Evolutionary conservation across 1,140 invertebrate genomes (phyloP).

Genomic region (Pogonognathellus flavescens): DNA sequence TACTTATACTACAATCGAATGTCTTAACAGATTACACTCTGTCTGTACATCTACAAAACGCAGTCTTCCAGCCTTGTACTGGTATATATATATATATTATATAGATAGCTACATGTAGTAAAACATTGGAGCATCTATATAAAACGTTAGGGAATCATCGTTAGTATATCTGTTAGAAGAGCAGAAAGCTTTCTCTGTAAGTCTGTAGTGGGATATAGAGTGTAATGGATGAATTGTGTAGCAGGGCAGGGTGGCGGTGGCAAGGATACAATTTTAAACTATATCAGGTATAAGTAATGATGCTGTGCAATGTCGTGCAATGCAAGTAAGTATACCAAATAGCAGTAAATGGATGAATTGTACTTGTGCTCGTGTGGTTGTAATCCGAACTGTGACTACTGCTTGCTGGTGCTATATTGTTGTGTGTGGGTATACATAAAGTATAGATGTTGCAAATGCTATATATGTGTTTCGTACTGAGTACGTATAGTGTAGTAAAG

Average conservation of each 20-base stretch:
- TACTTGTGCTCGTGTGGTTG: not conserved
- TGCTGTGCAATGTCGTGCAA: not conserved
- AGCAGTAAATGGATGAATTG: too few species aligned
- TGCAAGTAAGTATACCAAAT: constrained; percentile 1
- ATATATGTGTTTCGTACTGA: not conserved
- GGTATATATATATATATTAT: too few species aligned
- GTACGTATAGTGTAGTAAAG: not conserved
- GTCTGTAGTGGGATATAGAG: constrained; percentile 3
- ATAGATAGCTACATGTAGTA: too few species aligned
- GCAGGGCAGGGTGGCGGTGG: not conserved
- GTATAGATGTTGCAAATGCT: not conserved
- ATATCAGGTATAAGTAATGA: not conserved
- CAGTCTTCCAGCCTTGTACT: too few species aligned
- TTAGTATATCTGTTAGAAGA: not conserved
- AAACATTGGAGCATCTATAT: too few species aligned
- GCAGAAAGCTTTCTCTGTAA: not conserved
- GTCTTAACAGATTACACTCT: too few species aligned
- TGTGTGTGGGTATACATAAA: not conserved
- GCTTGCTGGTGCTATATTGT: not conserved
- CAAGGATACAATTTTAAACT: not conserved
- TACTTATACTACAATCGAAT: too few species aligned
- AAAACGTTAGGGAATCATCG: not conserved
- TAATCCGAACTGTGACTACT: not conserved
- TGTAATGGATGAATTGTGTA: not conserved
- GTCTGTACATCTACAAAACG: too few species aligned